These are phyloP conservation scores for Sinocyclocheilus anshuiensis DNA, from an alignment of 2,113 vertebrate genomes.

Conservation along the genomic window DNA sequence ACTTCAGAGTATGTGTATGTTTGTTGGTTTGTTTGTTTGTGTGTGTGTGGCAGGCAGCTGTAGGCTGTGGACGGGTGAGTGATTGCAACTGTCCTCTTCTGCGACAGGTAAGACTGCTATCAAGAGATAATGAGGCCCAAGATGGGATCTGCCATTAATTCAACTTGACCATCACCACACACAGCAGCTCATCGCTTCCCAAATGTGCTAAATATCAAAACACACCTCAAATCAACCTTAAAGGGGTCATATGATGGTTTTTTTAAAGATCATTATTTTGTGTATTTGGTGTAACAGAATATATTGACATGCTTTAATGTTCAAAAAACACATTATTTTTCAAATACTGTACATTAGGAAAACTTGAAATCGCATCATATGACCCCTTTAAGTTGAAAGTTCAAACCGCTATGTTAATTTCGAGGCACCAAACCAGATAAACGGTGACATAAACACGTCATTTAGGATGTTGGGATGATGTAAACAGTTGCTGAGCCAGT, in stretches of 20 bases:
- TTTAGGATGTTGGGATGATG: neutral
- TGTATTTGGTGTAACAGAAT: no score
- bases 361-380: no score
- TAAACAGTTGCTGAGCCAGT: neutral
- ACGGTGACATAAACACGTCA: neutral
- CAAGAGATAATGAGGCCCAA: slow-evolving; percentile 69
- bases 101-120: slow-evolving; percentile 64
- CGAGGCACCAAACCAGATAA: neutral
- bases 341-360: no score
- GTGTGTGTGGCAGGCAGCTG: slow-evolving; percentile 44
- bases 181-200: neutral
- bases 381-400: neutral
- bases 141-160: slow-evolving; percentile 63
- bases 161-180: slow-evolving; percentile 48
- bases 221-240: neutral
- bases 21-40: neutral
- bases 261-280: no score
- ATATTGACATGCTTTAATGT: no score
- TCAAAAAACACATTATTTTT: no score
- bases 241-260: no score
- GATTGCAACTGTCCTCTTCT: slow-evolving; percentile 64
- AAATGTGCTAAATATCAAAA: slow-evolving; percentile 5
- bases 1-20: neutral
- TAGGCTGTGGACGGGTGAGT: slow-evolving; percentile 68
- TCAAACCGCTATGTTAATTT: neutral